These are phyloP conservation scores for Mythimna ferrago DNA, from an alignment of 2,888 invertebrate genomes.

Conservation along the genomic window DNA sequence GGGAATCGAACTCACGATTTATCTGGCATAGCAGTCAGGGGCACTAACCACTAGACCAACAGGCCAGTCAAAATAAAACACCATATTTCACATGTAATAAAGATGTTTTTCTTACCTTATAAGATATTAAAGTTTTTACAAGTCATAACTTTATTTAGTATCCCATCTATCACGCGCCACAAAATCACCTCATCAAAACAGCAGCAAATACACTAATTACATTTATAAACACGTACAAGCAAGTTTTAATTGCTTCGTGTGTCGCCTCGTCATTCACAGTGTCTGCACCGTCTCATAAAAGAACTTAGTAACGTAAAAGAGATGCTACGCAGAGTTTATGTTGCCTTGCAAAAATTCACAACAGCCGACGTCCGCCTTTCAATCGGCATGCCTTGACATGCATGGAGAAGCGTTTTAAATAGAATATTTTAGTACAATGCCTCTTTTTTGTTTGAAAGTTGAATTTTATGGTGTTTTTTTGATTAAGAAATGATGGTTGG, in stretches of 20 bases:
- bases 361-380: conserved; percentile 68
- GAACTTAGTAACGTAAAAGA: conserved; percentile 74
- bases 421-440: conserved; percentile 65
- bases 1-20: no score
- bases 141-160: not conserved
- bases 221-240: conserved; percentile 64
- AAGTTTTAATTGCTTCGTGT: conserved; percentile 82
- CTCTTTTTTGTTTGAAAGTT: conserved; percentile 8
- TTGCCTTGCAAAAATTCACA: conserved; percentile 73
- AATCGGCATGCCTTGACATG: conserved; percentile 70
- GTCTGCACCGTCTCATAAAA: conserved; percentile 74
- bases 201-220: conserved; percentile 67
- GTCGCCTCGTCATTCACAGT: conserved; percentile 71
- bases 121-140: not conserved
- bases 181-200: conserved; percentile 37
- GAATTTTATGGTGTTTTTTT: not conserved
- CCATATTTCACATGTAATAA: no score
- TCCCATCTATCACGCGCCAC: not conserved
- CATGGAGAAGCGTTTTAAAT: conserved; percentile 62
- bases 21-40: no score
- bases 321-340: conserved; percentile 70
- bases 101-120: no score
- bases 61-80: no score
- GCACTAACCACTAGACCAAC: no score
- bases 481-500: not conserved